A percentile compares a stretch with the other conserved stretches of the same genome.
phyloP scores from a whole-genome alignment of 2,888 invertebrate genomes.

The Azorinus chamasolen region DNA sequence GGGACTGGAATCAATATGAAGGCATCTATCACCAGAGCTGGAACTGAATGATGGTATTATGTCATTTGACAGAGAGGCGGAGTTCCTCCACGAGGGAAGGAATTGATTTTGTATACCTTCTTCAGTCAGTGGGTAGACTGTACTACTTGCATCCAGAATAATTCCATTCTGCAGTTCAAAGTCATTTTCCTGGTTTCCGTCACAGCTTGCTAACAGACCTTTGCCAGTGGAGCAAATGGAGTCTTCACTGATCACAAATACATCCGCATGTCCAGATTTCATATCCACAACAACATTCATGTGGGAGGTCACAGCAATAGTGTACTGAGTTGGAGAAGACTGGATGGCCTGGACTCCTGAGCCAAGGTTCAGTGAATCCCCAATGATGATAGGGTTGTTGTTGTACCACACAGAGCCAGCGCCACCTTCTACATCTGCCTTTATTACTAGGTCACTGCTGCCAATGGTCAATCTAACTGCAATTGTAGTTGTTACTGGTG shows the following conservation, averaged over 20 bases:
- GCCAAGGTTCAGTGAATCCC: conserved; percentile 27
- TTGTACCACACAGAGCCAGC: conserved; percentile 53
- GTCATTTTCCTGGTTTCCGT: conserved; percentile 61
- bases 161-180: conserved; percentile 57
- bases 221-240: conserved; percentile 45
- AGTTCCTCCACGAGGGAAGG: conserved; percentile 63
- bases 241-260: conserved; percentile 32
- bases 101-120: conserved; percentile 59
- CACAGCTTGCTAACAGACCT: conserved; percentile 69
- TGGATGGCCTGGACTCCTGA: conserved; percentile 32
- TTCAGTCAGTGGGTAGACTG: conserved; percentile 42
- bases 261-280: conserved; percentile 47
- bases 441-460: conserved; percentile 46
- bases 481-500: conserved; percentile 48
- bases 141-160: conserved; percentile 22
- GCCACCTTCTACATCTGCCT: conserved; percentile 50
- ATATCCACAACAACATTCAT: conserved; percentile 58
- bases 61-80: conserved; percentile 45
- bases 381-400: conserved; percentile 35
- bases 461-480: conserved; percentile 52
- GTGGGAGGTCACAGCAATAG: conserved; percentile 36
- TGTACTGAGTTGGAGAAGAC: conserved; percentile 50
- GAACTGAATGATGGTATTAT: conserved; percentile 26
- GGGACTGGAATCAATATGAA: conserved; percentile 51
- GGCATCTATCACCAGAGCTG: conserved; percentile 56